These are phyloP conservation scores for Hyposmocoma kahamanoa DNA, from an alignment of 1,140 invertebrate genomes.

Conservation along the genomic window DNA sequence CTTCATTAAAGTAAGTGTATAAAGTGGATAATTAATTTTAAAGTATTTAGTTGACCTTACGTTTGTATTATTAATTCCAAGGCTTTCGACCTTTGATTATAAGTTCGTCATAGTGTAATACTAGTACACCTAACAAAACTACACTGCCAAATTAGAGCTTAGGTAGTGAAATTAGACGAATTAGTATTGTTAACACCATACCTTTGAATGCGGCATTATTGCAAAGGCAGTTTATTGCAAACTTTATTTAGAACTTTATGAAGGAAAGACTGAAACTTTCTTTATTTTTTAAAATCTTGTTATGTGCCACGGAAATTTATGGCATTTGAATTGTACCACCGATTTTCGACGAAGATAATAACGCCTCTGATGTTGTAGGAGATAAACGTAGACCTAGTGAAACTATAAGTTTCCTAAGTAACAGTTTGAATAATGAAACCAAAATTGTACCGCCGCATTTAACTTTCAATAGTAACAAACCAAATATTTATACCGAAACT, in stretches of 20 bases:
- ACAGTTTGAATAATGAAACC: conserved; percentile 28
- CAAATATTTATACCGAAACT: conserved; percentile 25
- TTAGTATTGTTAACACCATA: conserved; percentile 9
- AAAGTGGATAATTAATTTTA: too few relatives aligned
- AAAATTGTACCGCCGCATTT: conserved; percentile 32
- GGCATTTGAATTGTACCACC: background rate
- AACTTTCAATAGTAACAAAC: conserved; percentile 24
- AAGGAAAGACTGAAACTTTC: conserved; percentile 18
- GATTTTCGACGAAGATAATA: background rate
- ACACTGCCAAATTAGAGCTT: conserved; percentile 11
- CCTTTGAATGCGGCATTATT: conserved; percentile 10
- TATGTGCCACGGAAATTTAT: background rate
- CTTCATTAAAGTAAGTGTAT: too few relatives aligned
- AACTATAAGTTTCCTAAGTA: background rate
- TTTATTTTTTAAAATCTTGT: conserved; percentile 1
- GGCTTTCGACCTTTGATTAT: too few relatives aligned
- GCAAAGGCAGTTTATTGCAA: conserved; percentile 16
- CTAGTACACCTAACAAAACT: background rate
- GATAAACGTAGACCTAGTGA: background rate
- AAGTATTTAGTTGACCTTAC: too few relatives aligned
- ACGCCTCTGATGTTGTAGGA: background rate
- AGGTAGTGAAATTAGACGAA: conserved; percentile 14
- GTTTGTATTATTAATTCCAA: too few relatives aligned
- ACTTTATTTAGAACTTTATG: conserved; percentile 19
- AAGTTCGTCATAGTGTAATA: too few relatives aligned